Evolutionary conservation across 2,797 vertebrate species (phyloP).

Genomic region (Hemitrygon akajei): DNA sequence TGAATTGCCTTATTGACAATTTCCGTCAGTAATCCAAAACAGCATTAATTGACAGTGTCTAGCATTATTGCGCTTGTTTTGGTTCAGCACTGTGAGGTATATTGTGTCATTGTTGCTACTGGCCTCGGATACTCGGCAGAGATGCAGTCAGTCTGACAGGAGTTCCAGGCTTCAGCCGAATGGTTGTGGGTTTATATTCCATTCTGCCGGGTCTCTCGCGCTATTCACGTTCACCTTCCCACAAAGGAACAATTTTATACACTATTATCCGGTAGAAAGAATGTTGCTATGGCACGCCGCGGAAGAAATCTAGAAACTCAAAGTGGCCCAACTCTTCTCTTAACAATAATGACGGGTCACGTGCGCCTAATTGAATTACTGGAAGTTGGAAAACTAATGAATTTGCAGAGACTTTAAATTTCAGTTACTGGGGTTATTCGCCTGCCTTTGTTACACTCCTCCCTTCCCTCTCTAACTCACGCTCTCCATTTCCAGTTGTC

Average conservation of each 20-base stretch:
- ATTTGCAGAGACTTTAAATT: conserved; percentile 1
- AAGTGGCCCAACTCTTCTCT: conserved; percentile 42
- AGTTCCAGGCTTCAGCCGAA: background rate
- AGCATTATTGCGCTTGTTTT: background rate
- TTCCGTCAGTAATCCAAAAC: background rate
- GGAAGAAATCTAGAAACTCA: conserved; percentile 43
- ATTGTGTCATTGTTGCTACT: background rate
- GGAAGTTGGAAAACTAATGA: background rate
- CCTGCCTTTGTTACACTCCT: too few relatives aligned
- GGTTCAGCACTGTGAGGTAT: background rate
- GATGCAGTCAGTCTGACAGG: background rate
- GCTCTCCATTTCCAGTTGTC: background rate
- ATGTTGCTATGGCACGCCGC: conserved; percentile 50
- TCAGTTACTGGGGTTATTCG: background rate
- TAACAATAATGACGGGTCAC: conserved; percentile 44
- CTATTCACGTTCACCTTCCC: background rate
- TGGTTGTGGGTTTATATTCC: background rate
- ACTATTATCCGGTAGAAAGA: background rate
- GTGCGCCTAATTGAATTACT: conserved; percentile 24
- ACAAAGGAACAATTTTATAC: conserved; percentile 17
- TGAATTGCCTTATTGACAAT: too few relatives aligned
- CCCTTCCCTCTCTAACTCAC: too few relatives aligned
- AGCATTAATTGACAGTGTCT: background rate
- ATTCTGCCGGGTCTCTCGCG: background rate
- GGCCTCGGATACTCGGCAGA: background rate